Evolutionary conservation across 2,888 invertebrate species (phyloP).

Genomic region (Colletes collaris): DNA sequence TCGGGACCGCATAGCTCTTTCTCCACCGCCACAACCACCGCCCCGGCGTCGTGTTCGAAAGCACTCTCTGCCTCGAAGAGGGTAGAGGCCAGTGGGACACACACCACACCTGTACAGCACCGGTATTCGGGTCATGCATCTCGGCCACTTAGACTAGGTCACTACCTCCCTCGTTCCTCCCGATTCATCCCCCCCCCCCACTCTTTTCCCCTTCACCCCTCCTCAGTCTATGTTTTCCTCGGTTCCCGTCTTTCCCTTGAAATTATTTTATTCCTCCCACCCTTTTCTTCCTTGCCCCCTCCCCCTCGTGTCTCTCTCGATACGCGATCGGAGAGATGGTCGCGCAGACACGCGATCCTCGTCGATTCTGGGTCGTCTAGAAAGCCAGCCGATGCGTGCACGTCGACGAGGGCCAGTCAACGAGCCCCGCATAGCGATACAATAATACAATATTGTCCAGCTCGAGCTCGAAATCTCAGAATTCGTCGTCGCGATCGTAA

Average conservation of each 20-base stretch:
- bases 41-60: constrained; percentile 40
- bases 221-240: constrained; percentile 12
- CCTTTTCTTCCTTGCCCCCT: background rate
- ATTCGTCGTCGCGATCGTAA: no score
- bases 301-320: background rate
- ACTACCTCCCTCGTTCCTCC: constrained; percentile 74
- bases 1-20: constrained; percentile 56
- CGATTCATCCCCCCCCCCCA: constrained; percentile 47
- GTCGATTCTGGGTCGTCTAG: constrained; percentile 27
- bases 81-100: constrained; percentile 80
- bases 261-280: constrained; percentile 5
- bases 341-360: constrained; percentile 20
- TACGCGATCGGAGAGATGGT: constrained; percentile 19
- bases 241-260: background rate
- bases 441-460: no score
- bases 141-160: constrained; percentile 82
- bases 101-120: constrained; percentile 76
- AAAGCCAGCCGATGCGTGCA: background rate
- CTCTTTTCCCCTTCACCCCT: constrained; percentile 2
- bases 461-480: no score
- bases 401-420: background rate
- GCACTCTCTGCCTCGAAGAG: constrained; percentile 60
- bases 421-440: background rate
- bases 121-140: constrained; percentile 82
- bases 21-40: constrained; percentile 10